A percentile compares a stretch with the other conserved stretches of the same genome.
Conservation (phyloP, 1,140 invertebrate genomes). For the Orussus abietinus region DNA sequence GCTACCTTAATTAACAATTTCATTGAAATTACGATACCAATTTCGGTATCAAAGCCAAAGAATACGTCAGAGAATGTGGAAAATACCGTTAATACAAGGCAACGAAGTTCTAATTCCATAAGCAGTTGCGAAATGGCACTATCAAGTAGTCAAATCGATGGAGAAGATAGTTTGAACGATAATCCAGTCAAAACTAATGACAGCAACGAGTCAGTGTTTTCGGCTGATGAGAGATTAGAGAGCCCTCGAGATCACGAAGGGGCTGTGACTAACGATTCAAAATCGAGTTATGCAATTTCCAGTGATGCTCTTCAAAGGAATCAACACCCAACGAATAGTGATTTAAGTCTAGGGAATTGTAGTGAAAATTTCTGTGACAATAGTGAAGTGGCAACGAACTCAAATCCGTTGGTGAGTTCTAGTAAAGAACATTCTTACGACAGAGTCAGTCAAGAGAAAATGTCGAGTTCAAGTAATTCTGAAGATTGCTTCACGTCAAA, state of each 20-base stretch:
- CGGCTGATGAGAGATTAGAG: conserved; percentile 12
- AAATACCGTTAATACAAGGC: conserved; percentile 26
- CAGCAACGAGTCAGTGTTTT: conserved; percentile 8
- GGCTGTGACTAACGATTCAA: too few relatives aligned
- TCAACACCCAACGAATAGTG: too few relatives aligned
- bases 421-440: conserved; percentile 18
- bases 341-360: too few relatives aligned
- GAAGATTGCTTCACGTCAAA: conserved; percentile 5
- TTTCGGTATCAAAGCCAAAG: conserved; percentile 41
- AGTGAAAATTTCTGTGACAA: too few relatives aligned
- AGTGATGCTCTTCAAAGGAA: too few relatives aligned
- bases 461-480: conserved; percentile 18
- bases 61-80: conserved; percentile 26
- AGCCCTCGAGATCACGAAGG: too few relatives aligned
- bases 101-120: conserved; percentile 49
- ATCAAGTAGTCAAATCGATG: conserved; percentile 40
- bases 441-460: conserved; percentile 19
- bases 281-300: too few relatives aligned
- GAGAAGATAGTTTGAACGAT: conserved; percentile 36
- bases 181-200: conserved; percentile 16
- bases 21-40: conserved; percentile 48
- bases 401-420: too few relatives aligned
- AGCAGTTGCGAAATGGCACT: conserved; percentile 53
- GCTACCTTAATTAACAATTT: conserved; percentile 28
- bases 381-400: too few relatives aligned